These are phyloP conservation scores for Syrrhaptes paradoxus DNA, from an alignment of 2,113 vertebrate species.

Conservation along the genomic window DNA sequence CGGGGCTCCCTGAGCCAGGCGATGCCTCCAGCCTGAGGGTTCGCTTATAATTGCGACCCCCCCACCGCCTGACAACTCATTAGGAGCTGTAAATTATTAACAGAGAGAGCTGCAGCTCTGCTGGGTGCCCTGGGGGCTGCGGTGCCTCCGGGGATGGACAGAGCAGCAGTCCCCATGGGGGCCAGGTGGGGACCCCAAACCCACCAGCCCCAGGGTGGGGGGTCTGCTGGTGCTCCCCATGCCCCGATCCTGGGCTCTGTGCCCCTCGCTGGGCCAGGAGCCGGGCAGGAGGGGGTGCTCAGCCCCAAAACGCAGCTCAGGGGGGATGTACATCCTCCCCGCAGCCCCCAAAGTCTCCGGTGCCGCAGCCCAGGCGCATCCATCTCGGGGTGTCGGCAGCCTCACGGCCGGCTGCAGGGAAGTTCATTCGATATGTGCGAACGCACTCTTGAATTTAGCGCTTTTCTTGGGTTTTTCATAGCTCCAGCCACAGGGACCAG, in stretches of 20 bases:
- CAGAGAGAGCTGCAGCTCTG: fast-evolving
- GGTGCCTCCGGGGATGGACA: fast-evolving
- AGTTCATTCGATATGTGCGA: background rate
- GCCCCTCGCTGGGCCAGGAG: fast-evolving
- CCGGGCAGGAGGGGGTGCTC: fast-evolving
- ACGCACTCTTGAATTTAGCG: background rate
- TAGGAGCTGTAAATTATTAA: background rate
- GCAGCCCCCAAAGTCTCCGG: fast-evolving
- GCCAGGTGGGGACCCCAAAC: fast-evolving
- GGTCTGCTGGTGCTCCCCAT: background rate
- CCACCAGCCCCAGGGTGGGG: no score
- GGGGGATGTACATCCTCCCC: fast-evolving
- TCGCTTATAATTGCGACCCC: background rate
- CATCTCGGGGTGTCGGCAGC: fast-evolving
- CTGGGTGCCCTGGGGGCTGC: background rate
- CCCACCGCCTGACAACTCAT: background rate
- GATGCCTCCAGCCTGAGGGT: background rate
- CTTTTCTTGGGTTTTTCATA: background rate
- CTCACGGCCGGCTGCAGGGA: background rate
- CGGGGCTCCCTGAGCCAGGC: background rate
- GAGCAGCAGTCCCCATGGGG: fast-evolving
- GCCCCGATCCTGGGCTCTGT: fast-evolving
- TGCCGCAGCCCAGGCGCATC: background rate
- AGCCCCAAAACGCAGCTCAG: background rate
- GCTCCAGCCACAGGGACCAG: background rate